Evolutionary conservation across 2,113 vertebrate species (phyloP).

Genomic region (Ia io): DNA sequence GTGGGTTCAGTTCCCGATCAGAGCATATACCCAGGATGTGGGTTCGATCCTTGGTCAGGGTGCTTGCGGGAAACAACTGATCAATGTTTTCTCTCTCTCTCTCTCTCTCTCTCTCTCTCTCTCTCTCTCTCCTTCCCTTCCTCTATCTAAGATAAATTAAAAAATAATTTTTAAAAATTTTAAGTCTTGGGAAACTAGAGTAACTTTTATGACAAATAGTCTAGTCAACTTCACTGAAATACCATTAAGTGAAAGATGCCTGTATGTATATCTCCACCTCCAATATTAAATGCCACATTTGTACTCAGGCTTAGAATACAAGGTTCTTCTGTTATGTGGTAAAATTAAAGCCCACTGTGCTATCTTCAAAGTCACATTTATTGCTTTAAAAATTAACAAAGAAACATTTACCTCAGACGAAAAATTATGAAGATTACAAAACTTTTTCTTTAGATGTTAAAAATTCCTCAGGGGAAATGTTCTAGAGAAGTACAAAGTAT

Average conservation of each 20-base stretch:
- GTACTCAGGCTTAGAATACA: neutral
- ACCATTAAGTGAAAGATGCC: neutral
- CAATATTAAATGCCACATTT: neutral
- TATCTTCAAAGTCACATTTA: conserved; percentile 40
- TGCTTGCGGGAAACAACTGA: neutral
- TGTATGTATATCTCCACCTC: neutral
- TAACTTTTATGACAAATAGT: neutral
- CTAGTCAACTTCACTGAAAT: neutral
- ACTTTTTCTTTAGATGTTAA: neutral
- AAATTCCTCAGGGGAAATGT: neutral
- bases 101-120: too few relatives aligned
- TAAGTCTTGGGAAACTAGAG: neutral
- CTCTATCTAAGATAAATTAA: neutral
- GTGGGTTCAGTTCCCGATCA: neutral
- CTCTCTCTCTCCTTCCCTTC: neutral
- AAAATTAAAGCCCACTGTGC: conserved; percentile 17
- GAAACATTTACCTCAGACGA: conserved; percentile 25
- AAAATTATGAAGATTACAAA: conserved; percentile 23
- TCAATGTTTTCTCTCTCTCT: neutral
- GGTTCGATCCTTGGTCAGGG: neutral
- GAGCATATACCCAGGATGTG: neutral
- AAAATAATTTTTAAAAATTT: neutral
- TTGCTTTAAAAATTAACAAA: conserved; percentile 57
- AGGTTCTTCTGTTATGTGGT: conserved; percentile 7
- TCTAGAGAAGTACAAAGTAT: neutral